Evolutionary conservation across 53 echinoderm and acorn worm species (phyloP).

Genomic region (Paelopatides confundens): DNA sequence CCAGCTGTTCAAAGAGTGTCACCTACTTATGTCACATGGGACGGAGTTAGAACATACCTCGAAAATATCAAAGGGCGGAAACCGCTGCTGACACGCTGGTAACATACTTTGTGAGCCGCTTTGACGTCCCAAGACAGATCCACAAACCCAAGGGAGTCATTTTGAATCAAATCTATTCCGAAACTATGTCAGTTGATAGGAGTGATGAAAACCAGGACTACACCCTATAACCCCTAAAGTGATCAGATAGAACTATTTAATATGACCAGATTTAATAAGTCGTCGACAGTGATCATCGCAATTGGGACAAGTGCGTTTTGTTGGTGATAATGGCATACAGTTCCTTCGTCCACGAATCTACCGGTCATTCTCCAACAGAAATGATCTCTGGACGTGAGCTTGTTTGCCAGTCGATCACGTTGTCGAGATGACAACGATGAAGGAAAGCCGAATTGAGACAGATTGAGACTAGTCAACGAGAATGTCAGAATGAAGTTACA

Average conservation of each 20-base stretch:
- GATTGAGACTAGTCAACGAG: too few species aligned
- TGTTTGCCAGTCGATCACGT: not conserved
- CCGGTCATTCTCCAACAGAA: slow-evolving; percentile 42
- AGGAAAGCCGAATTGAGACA: too few species aligned
- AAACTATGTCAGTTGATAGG: slow-evolving; percentile 25
- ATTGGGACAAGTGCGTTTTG: slow-evolving; percentile 55
- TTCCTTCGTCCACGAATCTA: slow-evolving; percentile 51
- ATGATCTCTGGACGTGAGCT: slow-evolving; percentile 64
- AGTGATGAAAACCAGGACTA: slow-evolving; percentile 58
- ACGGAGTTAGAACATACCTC: too few species aligned
- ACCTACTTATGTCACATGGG: too few species aligned
- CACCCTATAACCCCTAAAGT: slow-evolving; percentile 50
- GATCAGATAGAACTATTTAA: slow-evolving; percentile 40
- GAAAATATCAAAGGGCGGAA: slow-evolving; percentile 51
- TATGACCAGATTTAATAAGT: slow-evolving; percentile 36
- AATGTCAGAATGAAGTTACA: not conserved
- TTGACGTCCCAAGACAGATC: slow-evolving; percentile 40
- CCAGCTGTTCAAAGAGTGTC: too few species aligned
- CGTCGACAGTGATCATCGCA: slow-evolving; percentile 6
- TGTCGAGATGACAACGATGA: too few species aligned
- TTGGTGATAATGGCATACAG: slow-evolving; percentile 53
- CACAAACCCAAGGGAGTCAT: slow-evolving; percentile 54
- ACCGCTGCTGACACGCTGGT: slow-evolving; percentile 56
- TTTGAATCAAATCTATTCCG: slow-evolving; percentile 56
- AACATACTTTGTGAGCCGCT: slow-evolving; percentile 60